Evolutionary conservation across 2,797 vertebrate species (phyloP).

Genomic region (Parotocinclus haroldoi): DNA sequence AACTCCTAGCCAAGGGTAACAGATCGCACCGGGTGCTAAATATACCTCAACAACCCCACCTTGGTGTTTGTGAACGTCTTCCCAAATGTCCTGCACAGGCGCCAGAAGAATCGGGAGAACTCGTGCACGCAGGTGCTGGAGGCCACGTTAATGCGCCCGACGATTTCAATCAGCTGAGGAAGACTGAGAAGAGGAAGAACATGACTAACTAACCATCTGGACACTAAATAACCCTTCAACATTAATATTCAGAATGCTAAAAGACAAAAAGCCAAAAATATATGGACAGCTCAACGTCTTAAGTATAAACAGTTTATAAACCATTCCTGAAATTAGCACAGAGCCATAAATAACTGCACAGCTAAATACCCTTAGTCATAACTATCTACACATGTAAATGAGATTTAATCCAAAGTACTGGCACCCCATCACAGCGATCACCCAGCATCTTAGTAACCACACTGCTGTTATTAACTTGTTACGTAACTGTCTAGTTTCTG

Average conservation of each 20-base stretch:
- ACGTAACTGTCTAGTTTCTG: too few species aligned
- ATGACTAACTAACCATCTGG: neutral
- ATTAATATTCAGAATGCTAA: constrained; percentile 36
- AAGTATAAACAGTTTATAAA: neutral
- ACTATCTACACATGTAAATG: too few species aligned
- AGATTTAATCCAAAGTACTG: too few species aligned
- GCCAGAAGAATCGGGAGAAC: constrained; percentile 98
- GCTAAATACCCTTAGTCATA: too few species aligned
- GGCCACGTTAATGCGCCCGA: constrained; percentile 92
- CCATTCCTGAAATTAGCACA: too few species aligned
- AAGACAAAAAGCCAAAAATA: too few species aligned
- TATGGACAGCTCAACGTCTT: too few species aligned
- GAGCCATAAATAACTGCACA: too few species aligned
- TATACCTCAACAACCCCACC: constrained; percentile 58
- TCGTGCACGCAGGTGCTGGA: constrained; percentile 96
- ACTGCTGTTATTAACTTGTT: too few species aligned
- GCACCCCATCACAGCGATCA: too few species aligned
- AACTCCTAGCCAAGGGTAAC: neutral
- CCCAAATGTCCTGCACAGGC: constrained; percentile 95
- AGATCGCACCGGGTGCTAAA: neutral
- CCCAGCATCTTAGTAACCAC: too few species aligned
- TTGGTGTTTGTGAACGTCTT: constrained; percentile 98
- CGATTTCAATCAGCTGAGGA: constrained; percentile 94
- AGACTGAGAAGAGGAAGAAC: constrained; percentile 65
- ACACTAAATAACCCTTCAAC: neutral